These are phyloP conservation scores for Pogonocherus hispidulus DNA, from an alignment of 2,888 invertebrate genomes.

Conservation along the genomic window DNA sequence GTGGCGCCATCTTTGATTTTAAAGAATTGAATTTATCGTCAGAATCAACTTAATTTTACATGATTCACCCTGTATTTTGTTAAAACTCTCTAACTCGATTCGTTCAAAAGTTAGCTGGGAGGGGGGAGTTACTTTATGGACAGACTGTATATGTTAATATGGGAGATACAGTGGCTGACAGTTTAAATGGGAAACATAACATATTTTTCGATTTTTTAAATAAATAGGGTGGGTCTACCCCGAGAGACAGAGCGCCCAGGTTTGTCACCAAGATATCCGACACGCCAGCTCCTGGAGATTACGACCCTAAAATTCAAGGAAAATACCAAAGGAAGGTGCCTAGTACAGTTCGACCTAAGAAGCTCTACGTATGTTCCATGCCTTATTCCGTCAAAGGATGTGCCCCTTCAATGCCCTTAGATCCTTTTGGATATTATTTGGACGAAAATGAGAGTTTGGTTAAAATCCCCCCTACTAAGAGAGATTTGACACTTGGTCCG, in stretches of 20 bases:
- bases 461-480: slow-evolving; percentile 54
- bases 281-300: slow-evolving; percentile 55
- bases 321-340: slow-evolving; percentile 39
- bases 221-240: slow-evolving; percentile 53
- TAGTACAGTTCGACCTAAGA: slow-evolving; percentile 31
- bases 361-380: slow-evolving; percentile 59
- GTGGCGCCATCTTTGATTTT: too few relatives aligned
- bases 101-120: too few relatives aligned
- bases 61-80: too few relatives aligned
- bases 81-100: too few relatives aligned
- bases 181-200: too few relatives aligned
- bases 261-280: slow-evolving; percentile 45
- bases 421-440: slow-evolving; percentile 63
- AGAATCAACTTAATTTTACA: too few relatives aligned
- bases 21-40: too few relatives aligned
- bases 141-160: too few relatives aligned
- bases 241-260: slow-evolving; percentile 50
- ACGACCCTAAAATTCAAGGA: slow-evolving; percentile 50
- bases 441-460: slow-evolving; percentile 52
- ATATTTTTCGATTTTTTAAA: too few relatives aligned
- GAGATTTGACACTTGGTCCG: slow-evolving; percentile 58
- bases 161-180: too few relatives aligned
- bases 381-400: slow-evolving; percentile 51
- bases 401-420: slow-evolving; percentile 61
- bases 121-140: too few relatives aligned